Evolutionary conservation across 2,888 invertebrate species (phyloP), one percentile per base, ranked within the genome.

Genomic region (Prostheceraeus crozeri): DNA sequence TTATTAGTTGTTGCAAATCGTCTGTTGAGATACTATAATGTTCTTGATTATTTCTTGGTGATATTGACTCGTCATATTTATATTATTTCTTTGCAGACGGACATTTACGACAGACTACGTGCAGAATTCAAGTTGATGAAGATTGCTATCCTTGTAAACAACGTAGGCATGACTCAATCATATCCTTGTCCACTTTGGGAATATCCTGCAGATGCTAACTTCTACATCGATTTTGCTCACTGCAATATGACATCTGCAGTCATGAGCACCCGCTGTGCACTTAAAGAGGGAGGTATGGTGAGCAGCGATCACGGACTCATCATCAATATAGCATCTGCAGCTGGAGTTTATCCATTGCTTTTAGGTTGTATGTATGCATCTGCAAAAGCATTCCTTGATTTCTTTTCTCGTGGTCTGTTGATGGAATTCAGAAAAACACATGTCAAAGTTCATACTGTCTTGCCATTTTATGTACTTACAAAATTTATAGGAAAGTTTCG

Each of bases 91-190:
- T n/a, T 21, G 35, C n/a, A 27, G 30, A 53, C 60, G 0, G 81
- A 82, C 28, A 85, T 88, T 62, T 91, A 87, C 73, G 80, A 83
- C 1, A 82, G 81, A 63, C 84, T 88, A 57, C 80, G 81, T 57
- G 81, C 82, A 64, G 80, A 82, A 61, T 77, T 85, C n/a, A 80
- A 81, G 16, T 85, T 82, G 0, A 75, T 89, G 27, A 87, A 89
- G 69, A 83, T 90, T 65, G 89, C 88, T 0, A 83, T 89, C 4
- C 76, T 91, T 72, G 84, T 94, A 33, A 94, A 94, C 78, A 93
- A 93, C 77, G 89, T 93, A 1, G 91, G 91, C 19, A 82, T 88
- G 68, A 85, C 86, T 31, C 88, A 89, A 72, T 79, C 82, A 0
- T 83, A 86, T 75, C 91, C 91, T 0, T 87, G 89, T 61, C 8